Conservation (phyloP, 2,113 vertebrate genomes). For the Centropus bengalensis region DNA sequence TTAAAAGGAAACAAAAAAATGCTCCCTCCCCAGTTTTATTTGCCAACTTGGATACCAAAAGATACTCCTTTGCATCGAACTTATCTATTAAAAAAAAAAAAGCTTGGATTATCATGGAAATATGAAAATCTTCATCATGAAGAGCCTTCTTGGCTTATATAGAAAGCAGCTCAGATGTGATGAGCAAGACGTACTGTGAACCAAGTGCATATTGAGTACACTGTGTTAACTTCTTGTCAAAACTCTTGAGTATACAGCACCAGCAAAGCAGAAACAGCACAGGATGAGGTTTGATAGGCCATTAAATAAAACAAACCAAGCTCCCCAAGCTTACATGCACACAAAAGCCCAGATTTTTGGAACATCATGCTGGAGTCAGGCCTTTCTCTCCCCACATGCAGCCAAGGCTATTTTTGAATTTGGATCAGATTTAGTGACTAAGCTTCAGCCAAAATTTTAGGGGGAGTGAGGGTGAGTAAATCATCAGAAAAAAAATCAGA, state of each 20-base stretch:
- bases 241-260: neutral
- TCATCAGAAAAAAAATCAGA: neutral
- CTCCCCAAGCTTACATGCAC: neutral
- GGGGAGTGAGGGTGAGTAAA: neutral
- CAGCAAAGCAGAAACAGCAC: conserved; percentile 14
- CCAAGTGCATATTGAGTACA: neutral
- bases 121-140: neutral
- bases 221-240: neutral
- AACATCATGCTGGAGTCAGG: neutral
- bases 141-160: neutral
- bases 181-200: neutral
- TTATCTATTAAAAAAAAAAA: neutral
- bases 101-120: neutral
- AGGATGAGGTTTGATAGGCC: conserved; percentile 26
- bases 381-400: conserved; percentile 16
- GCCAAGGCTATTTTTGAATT: conserved; percentile 44
- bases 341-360: conserved; percentile 43
- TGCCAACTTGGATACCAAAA: neutral
- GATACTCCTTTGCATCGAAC: neutral
- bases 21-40: neutral
- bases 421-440: conserved; percentile 35
- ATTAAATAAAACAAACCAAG: conserved; percentile 7
- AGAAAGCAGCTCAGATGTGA: neutral
- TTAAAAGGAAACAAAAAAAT: neutral
- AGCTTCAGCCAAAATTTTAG: neutral